These are phyloP conservation scores for Chamaea fasciata DNA, from an alignment of 2,113 vertebrate genomes.

Conservation along the genomic window DNA sequence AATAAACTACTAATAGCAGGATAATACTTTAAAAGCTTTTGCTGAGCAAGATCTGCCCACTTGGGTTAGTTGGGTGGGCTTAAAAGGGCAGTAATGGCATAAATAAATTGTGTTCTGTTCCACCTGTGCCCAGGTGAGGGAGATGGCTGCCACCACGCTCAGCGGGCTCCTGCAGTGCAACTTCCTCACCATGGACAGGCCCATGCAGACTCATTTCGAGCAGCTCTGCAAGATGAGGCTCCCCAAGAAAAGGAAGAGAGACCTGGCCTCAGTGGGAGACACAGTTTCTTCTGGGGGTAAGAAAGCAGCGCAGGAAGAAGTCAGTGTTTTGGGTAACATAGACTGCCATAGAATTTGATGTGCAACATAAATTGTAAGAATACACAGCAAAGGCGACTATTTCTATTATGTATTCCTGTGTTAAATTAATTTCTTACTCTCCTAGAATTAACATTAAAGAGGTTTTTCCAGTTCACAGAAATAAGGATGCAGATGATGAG, in stretches of 20 bases:
- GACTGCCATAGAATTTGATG: background rate
- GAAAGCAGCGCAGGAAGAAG: background rate
- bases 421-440: background rate
- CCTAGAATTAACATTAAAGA: background rate
- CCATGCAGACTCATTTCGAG: conserved; percentile 93
- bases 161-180: conserved; percentile 94
- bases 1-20: background rate
- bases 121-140: conserved; percentile 80
- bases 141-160: conserved; percentile 95
- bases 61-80: background rate
- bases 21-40: background rate
- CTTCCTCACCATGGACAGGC: conserved; percentile 87
- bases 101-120: background rate
- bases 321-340: background rate
- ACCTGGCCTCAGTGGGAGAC: conserved; percentile 80
- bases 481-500: background rate
- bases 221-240: conserved; percentile 91
- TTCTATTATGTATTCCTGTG: background rate
- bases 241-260: conserved; percentile 88
- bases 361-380: background rate
- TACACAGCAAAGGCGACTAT: background rate
- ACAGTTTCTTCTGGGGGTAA: conserved; percentile 90
- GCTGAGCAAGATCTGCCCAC: background rate
- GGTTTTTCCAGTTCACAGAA: background rate
- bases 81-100: background rate